A percentile compares a stretch with the other conserved stretches of the same genome.
Conservation (phyloP, 2,888 invertebrate genomes). For the Drosophila robusta region DNA sequence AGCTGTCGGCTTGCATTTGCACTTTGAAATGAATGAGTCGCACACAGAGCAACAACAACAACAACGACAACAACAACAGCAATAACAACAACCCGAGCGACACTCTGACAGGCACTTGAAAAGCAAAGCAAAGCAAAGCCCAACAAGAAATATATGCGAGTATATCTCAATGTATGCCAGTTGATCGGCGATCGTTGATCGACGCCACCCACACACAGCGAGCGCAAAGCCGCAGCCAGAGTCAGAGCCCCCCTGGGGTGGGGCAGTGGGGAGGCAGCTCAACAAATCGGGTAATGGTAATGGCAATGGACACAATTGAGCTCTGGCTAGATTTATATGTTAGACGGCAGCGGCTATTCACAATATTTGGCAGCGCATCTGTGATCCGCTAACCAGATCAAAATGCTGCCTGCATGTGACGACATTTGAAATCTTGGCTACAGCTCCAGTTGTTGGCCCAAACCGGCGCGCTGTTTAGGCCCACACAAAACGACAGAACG, state of each 20-base stretch:
- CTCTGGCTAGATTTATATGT: conserved; percentile 63
- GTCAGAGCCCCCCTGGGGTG: conserved; percentile 13
- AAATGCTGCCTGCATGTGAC: conserved; percentile 41
- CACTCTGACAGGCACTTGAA: conserved; percentile 74
- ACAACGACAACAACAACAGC: conserved; percentile 27
- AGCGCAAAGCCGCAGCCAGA: conserved; percentile 7
- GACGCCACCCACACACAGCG: conserved; percentile 69
- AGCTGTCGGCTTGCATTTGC: conserved; percentile 79
- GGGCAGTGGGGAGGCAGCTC: neutral
- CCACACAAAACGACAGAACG: conserved; percentile 66
- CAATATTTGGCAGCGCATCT: conserved; percentile 35
- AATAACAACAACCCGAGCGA: conserved; percentile 33
- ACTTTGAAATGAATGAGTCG: conserved; percentile 70
- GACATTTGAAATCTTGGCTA: conserved; percentile 48
- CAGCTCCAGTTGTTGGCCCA: conserved; percentile 7
- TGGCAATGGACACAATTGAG: conserved; percentile 62
- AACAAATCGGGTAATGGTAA: conserved; percentile 60
- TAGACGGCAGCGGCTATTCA: conserved; percentile 17
- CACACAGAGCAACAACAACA: conserved; percentile 34
- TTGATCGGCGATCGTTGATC: conserved; percentile 53
- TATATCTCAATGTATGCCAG: conserved; percentile 58
- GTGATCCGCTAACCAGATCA: conserved; percentile 18
- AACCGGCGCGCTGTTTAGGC: conserved; percentile 42
- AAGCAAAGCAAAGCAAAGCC: conserved; percentile 25
- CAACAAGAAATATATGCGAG: conserved; percentile 16